These are phyloP conservation scores for Adoxophyes honmai DNA, from an alignment of 1,140 invertebrate genomes.

Conservation along the genomic window DNA sequence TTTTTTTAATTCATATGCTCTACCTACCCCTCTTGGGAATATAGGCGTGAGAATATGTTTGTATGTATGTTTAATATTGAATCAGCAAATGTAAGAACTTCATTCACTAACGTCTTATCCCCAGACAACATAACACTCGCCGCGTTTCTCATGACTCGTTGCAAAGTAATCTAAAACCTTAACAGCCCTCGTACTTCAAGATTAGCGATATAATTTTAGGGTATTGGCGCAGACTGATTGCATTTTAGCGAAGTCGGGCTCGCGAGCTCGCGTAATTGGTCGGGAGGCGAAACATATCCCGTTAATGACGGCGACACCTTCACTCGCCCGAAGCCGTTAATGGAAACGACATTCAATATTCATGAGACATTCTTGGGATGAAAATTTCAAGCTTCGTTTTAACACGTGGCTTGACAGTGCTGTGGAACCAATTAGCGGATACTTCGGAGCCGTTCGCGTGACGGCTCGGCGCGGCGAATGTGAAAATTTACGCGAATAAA, in stretches of 20 bases:
- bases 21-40: too few relatives aligned
- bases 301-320: constrained; percentile 6
- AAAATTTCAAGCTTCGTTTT: constrained; percentile 1
- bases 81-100: too few relatives aligned
- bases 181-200: not conserved
- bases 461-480: too few relatives aligned
- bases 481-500: too few relatives aligned
- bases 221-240: not conserved
- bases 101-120: too few relatives aligned
- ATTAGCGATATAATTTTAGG: not conserved
- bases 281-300: constrained; percentile 11
- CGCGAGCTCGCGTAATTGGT: constrained; percentile 2
- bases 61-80: too few relatives aligned
- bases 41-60: too few relatives aligned
- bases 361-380: constrained; percentile 9
- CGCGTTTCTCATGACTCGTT: too few relatives aligned
- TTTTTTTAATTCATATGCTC: too few relatives aligned
- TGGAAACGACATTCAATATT: constrained; percentile 11
- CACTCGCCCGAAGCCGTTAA: not conserved
- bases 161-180: too few relatives aligned
- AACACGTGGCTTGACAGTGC: not conserved
- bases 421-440: not conserved
- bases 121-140: too few relatives aligned
- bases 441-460: too few relatives aligned
- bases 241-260: not conserved